These are phyloP conservation scores for Tetranychus truncatus DNA, from an alignment of 2,888 invertebrate genomes.

Conservation along the genomic window DNA sequence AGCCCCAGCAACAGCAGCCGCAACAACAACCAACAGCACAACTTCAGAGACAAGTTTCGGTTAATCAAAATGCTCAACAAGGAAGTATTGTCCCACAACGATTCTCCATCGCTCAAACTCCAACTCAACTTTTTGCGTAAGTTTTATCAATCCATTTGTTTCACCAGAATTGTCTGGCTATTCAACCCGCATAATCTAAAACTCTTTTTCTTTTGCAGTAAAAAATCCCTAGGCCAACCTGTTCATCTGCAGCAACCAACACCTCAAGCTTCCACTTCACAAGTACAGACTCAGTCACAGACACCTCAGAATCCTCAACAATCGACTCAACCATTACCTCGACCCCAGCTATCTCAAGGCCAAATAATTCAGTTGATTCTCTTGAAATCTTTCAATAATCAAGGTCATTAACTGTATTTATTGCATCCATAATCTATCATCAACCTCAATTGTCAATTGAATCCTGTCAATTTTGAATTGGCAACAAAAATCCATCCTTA, in stretches of 20 bases:
- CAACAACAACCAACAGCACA: slow-evolving; percentile 6
- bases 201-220: neutral
- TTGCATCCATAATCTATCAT: no score
- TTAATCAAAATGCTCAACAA: neutral
- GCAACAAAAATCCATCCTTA: no score
- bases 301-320: neutral
- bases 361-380: neutral
- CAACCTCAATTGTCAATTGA: no score
- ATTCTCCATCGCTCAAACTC: neutral
- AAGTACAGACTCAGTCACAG: neutral
- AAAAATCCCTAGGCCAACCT: neutral
- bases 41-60: neutral
- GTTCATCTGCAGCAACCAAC: neutral
- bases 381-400: no score
- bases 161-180: neutral
- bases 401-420: no score
- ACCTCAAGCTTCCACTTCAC: neutral
- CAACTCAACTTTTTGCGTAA: neutral
- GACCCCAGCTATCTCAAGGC: neutral
- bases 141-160: neutral
- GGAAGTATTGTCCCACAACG: neutral
- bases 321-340: neutral
- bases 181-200: neutral
- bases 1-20: neutral
- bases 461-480: no score